phyloP scores from a whole-genome alignment of 1,140 invertebrate genomes.

The Apocrypta bakeri region DNA sequence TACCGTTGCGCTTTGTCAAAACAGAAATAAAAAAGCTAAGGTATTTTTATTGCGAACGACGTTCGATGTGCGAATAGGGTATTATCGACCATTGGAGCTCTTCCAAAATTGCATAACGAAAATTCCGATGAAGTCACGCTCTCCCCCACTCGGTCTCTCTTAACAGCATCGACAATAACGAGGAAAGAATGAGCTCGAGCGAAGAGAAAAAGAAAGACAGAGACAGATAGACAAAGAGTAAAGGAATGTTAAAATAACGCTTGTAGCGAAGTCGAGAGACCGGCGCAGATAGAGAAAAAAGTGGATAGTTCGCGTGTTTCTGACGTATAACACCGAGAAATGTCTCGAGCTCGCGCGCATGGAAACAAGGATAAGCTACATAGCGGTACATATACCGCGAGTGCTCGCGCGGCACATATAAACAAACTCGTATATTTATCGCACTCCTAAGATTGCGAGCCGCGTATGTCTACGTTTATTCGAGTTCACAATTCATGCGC shows the following conservation, averaged over 20 bases:
- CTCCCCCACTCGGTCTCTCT: background rate
- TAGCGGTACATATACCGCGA: background rate
- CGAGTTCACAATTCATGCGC: no score
- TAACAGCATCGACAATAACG: constrained; percentile 12
- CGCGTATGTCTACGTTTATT: no score
- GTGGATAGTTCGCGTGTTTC: no score
- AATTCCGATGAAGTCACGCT: background rate
- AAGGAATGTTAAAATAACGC: background rate
- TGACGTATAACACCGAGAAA: background rate
- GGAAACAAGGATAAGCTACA: constrained; percentile 30
- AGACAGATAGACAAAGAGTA: background rate
- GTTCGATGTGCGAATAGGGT: background rate
- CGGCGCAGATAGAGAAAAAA: background rate
- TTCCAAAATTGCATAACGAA: no score
- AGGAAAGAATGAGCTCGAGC: background rate
- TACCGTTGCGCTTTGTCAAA: no score
- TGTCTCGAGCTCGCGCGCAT: background rate
- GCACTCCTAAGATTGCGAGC: no score
- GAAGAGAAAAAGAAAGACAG: background rate
- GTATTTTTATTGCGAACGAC: background rate
- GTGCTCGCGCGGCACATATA: background rate
- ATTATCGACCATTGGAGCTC: background rate
- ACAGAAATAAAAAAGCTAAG: background rate
- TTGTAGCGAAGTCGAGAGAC: background rate
- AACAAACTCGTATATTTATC: no score